A percentile compares a stretch with the other conserved stretches of the same genome.
phyloP scores from a whole-genome alignment of 2,888 invertebrate species.

The Dioctria rufipes region DNA sequence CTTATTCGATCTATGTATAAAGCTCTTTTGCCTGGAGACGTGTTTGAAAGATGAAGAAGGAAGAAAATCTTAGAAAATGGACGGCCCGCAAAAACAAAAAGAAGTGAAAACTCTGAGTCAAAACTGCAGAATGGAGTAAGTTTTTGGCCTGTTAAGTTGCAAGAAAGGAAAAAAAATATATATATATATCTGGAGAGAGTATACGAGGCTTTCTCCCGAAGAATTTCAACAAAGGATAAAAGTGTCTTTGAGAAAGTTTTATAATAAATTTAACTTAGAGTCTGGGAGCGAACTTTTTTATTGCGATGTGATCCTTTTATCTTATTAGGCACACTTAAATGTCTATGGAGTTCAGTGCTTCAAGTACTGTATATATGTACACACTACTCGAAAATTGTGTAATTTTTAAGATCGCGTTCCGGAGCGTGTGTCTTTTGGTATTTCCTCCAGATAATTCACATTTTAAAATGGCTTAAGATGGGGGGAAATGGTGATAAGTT shows the following conservation, averaged over 20 bases:
- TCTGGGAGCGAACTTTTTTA: conserved; percentile 46
- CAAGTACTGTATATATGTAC: neutral
- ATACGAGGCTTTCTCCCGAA: conserved; percentile 16
- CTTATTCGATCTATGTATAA: conserved; percentile 1
- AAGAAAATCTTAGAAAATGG: conserved; percentile 34
- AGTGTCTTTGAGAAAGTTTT: conserved; percentile 56
- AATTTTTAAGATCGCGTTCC: conserved; percentile 36
- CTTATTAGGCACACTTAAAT: conserved; percentile 56
- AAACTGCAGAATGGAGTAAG: conserved; percentile 47
- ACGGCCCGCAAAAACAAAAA: conserved; percentile 43
- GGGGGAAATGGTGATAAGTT: conserved; percentile 12
- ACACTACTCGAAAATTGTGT: conserved; percentile 36
- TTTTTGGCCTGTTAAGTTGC: conserved; percentile 44
- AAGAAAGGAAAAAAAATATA: conserved; percentile 5
- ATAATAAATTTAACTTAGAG: conserved; percentile 57
- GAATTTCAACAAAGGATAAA: conserved; percentile 56
- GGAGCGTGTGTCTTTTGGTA: neutral
- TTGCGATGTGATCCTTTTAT: conserved; percentile 56
- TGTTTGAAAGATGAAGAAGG: conserved; percentile 26
- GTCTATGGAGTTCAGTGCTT: conserved; percentile 34
- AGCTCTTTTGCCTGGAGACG: conserved; percentile 9
- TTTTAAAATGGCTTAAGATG: neutral
- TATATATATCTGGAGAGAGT: conserved; percentile 16
- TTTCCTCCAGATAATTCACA: neutral
- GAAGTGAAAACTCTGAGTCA: conserved; percentile 21